Percentiles rank a stretch among this genome's conserved stretches.
Conservation (phyloP, 2,888 invertebrate genomes). For the Tetropium fuscum region DNA sequence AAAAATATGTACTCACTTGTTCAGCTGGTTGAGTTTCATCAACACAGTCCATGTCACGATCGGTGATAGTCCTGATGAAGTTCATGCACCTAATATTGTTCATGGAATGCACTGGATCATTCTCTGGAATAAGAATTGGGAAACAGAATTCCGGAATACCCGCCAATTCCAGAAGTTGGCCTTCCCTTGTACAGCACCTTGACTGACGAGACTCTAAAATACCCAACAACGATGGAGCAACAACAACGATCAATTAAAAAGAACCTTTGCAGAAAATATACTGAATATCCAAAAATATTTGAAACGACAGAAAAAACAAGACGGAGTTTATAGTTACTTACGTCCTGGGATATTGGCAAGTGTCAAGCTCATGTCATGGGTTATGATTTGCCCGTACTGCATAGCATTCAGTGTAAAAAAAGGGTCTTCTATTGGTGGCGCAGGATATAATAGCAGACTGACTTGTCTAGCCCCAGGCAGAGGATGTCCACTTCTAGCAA, state of each 20-base stretch:
- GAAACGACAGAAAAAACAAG: too few relatives aligned
- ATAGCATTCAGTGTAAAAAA: constrained; percentile 81
- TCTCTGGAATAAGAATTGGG: constrained; percentile 69
- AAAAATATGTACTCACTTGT: constrained; percentile 77
- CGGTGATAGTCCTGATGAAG: constrained; percentile 78
- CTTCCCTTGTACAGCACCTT: constrained; percentile 73
- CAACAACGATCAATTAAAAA: too few relatives aligned
- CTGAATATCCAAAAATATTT: too few relatives aligned
- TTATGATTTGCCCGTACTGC: constrained; percentile 85
- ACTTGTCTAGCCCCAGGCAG: constrained; percentile 79
- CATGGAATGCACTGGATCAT: constrained; percentile 70
- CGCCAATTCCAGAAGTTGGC: constrained; percentile 67
- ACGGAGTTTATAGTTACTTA: constrained; percentile 70
- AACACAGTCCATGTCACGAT: constrained; percentile 76
- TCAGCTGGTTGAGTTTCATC: constrained; percentile 75
- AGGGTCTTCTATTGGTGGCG: constrained; percentile 77
- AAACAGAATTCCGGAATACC: constrained; percentile 67
- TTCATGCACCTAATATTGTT: constrained; percentile 76
- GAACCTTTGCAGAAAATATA: too few relatives aligned
- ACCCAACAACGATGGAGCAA: too few relatives aligned
- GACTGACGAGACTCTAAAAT: constrained; percentile 70
- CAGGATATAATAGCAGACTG: constrained; percentile 78
- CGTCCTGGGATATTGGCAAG: constrained; percentile 81
- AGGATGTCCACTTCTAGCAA: constrained; percentile 70
- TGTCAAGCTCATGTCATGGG: constrained; percentile 83